Evolutionary conservation across 2,888 invertebrate species (phyloP), one percentile per base, ranked within the genome.

Genomic region (Coenonympha glycerion): DNA sequence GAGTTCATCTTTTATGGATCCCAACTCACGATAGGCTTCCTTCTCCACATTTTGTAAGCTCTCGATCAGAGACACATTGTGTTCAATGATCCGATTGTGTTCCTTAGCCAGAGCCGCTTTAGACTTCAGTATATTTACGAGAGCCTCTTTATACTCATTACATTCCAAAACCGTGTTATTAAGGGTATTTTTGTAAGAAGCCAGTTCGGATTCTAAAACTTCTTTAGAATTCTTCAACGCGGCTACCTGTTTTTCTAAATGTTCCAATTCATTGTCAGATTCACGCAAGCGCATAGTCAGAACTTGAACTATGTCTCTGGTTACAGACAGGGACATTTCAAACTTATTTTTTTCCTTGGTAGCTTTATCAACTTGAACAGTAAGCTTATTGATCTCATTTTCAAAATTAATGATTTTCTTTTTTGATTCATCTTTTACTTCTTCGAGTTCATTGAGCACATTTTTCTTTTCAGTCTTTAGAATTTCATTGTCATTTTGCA

Each of bases 181-280:
- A 2, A 85, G 60, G 28, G 70, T 75, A 42, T 65, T 78, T 63
- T 86, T 86, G 56, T 71, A 79, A 4, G 70, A 69, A 1, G 62
- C 45, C 9, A 85, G 63, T 66, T 87, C 86, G 41, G 69, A 69
- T 64, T 85, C 82, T 26, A 84, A 62, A 6, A 65, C 60, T 58
- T 82, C 75, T 49, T 84, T 85, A 2, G 79, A 62, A 46, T 72
- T 71, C 1, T 67, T 71, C 28, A 87, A 57, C 24, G 64, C 62
- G 55, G 76, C 68, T 64, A 75, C 65, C 66, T 84, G 87, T 63
- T 64, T 73, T 61, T 87, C 87, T 49, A 91, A 71, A 65, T 85
- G 83, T 62, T 90, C 90, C 1, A 90, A 80, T 65, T 90, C 90
- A 63, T 77, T 83, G 61, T 91, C 90, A 3, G 90, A 90, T 60